Conservation (phyloP, 1,140 invertebrate species). For the Megalopta genalis region DNA sequence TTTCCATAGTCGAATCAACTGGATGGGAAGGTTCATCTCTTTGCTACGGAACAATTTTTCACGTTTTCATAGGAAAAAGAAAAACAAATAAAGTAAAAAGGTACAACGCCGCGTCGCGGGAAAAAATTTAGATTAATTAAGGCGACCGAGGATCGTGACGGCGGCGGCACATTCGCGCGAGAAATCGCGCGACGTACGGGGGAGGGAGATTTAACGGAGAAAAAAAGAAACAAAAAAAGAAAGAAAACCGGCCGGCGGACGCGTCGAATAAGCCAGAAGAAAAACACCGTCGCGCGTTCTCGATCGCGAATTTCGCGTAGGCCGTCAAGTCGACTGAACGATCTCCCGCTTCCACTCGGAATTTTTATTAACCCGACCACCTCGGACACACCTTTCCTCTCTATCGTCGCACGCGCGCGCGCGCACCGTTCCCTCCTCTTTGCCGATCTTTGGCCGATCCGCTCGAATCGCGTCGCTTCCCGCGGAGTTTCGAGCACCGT, state of each 20-base stretch:
- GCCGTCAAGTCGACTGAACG: conserved; percentile 3
- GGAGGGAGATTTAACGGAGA: no score
- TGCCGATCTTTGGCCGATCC: neutral
- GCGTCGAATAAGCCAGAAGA: neutral
- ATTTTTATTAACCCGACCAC: conserved; percentile 11
- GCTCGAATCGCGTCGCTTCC: neutral
- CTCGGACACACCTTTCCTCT: neutral
- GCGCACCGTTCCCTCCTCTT: neutral
- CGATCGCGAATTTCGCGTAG: neutral
- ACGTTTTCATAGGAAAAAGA: conserved; percentile 42
- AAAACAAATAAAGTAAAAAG: neutral
- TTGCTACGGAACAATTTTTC: conserved; percentile 48
- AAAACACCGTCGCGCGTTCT: neutral
- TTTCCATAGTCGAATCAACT: conserved; percentile 31
- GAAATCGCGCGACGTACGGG: neutral
- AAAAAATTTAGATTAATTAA: conserved; percentile 20
- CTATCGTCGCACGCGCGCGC: conserved; percentile 8
- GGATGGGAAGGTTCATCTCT: conserved; percentile 23
- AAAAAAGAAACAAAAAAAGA: no score
- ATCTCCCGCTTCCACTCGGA: conserved; percentile 11
- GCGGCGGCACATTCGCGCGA: neutral
- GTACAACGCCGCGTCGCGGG: neutral
- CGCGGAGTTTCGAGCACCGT: neutral
- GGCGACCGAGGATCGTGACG: conserved; percentile 2
- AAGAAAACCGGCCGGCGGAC: neutral